Evolutionary conservation across 30 jellyfish, hydroid and myxozoan species (phyloP), one percentile per base, ranked within the genome.

Genomic region (Cassiopea xamachana): DNA sequence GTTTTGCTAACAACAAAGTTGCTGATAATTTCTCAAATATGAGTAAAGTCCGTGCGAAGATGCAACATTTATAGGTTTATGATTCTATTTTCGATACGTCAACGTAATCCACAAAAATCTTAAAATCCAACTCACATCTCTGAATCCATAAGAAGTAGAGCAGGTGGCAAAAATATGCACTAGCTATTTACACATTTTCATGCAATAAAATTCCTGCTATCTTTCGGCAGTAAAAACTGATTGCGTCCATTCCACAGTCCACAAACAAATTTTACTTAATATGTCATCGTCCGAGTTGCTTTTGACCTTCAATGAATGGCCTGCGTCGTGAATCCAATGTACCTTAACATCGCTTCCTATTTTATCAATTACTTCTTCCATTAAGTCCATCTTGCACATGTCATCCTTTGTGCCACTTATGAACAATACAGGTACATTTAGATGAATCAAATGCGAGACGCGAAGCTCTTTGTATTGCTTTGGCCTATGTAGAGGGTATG

Each of bases 261-360:
- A 88, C 48, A 64, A 72, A 46, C 90, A 78, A 12, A 88, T 79
- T 49, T 74, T 88, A 9, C 51, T 88, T 27, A 88, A 85, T 0
- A 79, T 72, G 9, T 48, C 95, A 19, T 13, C 73, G 46, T 88
- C 82, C 43, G 27, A 14, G 27, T 49, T 84, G 2, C 89, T 88
- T 85, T 89, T 93, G 19, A 84, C 48, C 9, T 73, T 85, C 88
- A 94, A 76, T 1, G 96, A 84, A 81, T 94, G 98, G 55, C 80
- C 96, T 14, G 96, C 98, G 7, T 89, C 94, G 15, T 94, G 85
- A 58, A 94, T 69, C 98, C 98, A 94, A 60, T 94, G 97, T 46
- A 85, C 86, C 18, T 73, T 73, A 8, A 80, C 89, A 49, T 80
- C 84, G 47, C 80, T 69, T 18, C 73, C 51, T 51, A 89, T 79